Percentiles rank a stretch among this genome's conserved stretches.
Conservation (phyloP, 2,113 vertebrate species). For the Corythornis vintsioides region DNA sequence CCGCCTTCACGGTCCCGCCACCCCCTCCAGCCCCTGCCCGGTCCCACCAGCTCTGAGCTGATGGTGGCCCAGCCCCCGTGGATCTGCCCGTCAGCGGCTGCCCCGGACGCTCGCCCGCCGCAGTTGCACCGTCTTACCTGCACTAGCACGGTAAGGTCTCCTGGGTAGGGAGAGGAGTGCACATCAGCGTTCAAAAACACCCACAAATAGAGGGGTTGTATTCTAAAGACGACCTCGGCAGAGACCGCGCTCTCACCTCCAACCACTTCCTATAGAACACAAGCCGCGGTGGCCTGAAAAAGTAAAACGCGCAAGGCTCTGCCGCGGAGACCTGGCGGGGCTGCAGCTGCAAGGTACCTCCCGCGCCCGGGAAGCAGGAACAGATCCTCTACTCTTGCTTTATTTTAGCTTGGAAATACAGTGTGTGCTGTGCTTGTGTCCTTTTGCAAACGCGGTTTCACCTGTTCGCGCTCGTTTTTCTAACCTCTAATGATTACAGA, state of each 20-base stretch:
- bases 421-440: neutral
- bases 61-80: neutral
- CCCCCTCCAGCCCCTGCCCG: neutral
- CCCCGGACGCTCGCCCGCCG: neutral
- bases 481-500: neutral
- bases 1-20: neutral
- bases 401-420: fast-evolving
- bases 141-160: neutral
- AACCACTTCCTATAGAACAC: fast-evolving
- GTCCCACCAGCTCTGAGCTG: neutral
- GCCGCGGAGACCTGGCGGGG: neutral
- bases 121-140: neutral
- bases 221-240: fast-evolving
- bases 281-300: fast-evolving
- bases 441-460: fast-evolving
- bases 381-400: fast-evolving
- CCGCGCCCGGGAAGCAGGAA: fast-evolving
- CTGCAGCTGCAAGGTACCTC: fast-evolving
- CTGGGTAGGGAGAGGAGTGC: neutral
- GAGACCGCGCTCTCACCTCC: fast-evolving
- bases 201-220: fast-evolving
- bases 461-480: neutral
- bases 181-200: fast-evolving
- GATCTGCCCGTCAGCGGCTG: neutral
- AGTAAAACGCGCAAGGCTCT: fast-evolving